phyloP scores from a whole-genome alignment of 2,113 vertebrate genomes.

The Leptocoma aspasia region DNA sequence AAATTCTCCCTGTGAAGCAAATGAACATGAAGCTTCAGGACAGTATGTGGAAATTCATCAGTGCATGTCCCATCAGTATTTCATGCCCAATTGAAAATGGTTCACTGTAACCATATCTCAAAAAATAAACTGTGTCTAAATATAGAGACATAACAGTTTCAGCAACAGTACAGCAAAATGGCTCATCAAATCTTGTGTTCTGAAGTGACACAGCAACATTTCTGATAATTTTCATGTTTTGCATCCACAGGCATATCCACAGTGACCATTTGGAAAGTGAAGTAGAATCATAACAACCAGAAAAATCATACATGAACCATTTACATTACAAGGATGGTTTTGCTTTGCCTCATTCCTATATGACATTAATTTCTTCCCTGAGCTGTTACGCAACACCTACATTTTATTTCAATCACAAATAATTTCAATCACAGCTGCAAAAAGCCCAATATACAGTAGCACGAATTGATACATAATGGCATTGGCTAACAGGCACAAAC shows the following conservation, averaged over 20 bases:
- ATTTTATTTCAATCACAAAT: neutral
- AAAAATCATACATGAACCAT: neutral
- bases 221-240: neutral
- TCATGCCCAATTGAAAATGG: neutral
- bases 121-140: neutral
- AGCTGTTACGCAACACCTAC: neutral
- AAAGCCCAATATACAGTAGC: neutral
- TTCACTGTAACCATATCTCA: neutral
- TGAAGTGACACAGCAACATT: neutral
- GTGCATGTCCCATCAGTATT: neutral
- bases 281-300: neutral
- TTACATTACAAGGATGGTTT: neutral
- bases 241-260: rapidly evolving
- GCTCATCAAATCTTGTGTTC: neutral
- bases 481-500: neutral
- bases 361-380: neutral
- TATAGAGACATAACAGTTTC: neutral
- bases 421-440: neutral
- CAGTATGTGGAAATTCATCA: neutral
- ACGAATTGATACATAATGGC: neutral
- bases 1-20: neutral
- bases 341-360: rapidly evolving
- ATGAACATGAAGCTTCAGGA: neutral
- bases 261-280: neutral
- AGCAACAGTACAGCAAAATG: neutral